These are phyloP conservation scores for Isurus oxyrinchus DNA, from an alignment of 2,113 vertebrate species.

Conservation along the genomic window DNA sequence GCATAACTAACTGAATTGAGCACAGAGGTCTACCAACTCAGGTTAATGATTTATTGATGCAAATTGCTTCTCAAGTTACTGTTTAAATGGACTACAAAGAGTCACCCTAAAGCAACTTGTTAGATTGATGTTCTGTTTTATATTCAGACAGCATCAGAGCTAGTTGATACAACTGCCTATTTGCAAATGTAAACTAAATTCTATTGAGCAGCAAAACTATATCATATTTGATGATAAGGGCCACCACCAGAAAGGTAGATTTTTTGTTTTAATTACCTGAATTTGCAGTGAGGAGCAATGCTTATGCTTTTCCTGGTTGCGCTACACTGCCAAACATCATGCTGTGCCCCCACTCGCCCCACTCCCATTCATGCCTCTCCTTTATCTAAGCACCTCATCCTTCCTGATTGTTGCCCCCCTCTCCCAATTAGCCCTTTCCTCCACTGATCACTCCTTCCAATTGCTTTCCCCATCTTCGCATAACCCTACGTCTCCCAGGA, in stretches of 20 bases:
- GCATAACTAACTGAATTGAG: not conserved
- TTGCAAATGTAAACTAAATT: not conserved
- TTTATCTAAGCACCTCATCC: not conserved
- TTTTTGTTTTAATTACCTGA: not conserved
- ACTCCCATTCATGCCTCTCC: not conserved
- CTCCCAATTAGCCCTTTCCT: not conserved
- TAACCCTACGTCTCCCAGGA: not conserved
- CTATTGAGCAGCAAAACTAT: not conserved
- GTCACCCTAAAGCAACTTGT: not conserved
- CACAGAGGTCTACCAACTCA: not conserved
- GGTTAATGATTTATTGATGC: conserved; percentile 22
- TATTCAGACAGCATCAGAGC: not conserved
- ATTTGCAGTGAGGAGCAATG: not conserved
- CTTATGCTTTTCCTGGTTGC: not conserved
- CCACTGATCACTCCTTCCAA: not conserved
- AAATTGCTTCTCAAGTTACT: conserved; percentile 4
- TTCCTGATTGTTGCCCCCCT: not conserved
- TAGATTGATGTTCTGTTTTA: not conserved
- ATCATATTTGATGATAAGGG: not conserved
- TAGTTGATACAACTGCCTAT: not conserved
- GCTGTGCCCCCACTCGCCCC: not conserved
- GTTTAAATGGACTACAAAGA: conserved; percentile 16
- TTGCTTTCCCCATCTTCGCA: not conserved
- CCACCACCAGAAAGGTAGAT: not conserved
- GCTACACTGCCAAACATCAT: not conserved